These are phyloP conservation scores for Eurypyga helias DNA, from an alignment of 2,113 vertebrate genomes.

Conservation along the genomic window DNA sequence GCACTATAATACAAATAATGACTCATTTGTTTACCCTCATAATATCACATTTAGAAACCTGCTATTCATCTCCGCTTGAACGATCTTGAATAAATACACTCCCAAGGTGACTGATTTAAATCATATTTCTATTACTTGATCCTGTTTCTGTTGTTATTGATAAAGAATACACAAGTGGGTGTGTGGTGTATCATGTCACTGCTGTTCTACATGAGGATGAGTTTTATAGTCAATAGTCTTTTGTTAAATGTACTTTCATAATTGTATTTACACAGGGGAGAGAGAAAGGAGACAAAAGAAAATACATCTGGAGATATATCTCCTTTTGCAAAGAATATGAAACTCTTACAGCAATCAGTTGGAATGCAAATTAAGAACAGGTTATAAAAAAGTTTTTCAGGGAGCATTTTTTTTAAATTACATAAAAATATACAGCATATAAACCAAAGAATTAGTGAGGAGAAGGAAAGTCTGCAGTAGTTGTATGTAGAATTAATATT, in stretches of 20 bases:
- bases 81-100: constrained; percentile 11
- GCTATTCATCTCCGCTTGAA: neutral
- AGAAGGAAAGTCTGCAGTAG: neutral
- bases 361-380: neutral
- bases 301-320: neutral
- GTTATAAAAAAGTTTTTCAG: neutral
- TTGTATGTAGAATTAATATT: neutral
- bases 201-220: neutral
- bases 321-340: neutral
- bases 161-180: neutral
- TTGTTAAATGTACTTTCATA: neutral
- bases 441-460: neutral
- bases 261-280: neutral
- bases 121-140: constrained; percentile 27
- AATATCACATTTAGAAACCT: constrained; percentile 27
- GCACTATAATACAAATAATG: constrained; percentile 28
- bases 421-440: neutral
- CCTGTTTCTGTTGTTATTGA: constrained; percentile 26
- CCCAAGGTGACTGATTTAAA: neutral
- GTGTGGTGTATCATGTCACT: neutral
- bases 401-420: neutral
- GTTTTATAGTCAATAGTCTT: neutral
- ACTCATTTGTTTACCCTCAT: constrained; percentile 45
- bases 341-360: neutral
- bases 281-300: neutral